phyloP scores from a whole-genome alignment of 2,113 vertebrate genomes.

The Drymodes brunneopygia region DNA sequence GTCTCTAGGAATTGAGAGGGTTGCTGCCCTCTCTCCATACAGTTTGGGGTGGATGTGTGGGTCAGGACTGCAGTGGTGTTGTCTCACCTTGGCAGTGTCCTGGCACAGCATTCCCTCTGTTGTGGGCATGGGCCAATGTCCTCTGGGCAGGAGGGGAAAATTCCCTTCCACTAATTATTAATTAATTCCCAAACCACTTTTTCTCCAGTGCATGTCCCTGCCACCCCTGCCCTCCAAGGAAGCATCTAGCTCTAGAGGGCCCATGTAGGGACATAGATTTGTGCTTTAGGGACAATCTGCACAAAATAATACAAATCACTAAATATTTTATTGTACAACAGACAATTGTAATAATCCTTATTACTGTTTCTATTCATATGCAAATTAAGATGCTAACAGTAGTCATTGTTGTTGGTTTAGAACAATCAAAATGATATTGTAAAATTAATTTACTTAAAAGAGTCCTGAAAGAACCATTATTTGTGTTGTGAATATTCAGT shows the following conservation, averaged over 20 bases:
- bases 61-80: background rate
- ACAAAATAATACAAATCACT: background rate
- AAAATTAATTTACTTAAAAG: background rate
- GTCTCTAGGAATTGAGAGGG: background rate
- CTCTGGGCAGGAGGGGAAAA: background rate
- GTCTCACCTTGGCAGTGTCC: background rate
- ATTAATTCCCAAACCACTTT: background rate
- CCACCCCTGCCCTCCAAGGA: background rate
- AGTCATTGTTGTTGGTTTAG: background rate
- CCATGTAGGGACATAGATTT: background rate
- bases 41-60: background rate
- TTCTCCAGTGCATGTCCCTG: background rate
- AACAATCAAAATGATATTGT: background rate
- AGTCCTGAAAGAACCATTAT: background rate
- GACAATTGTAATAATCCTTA: background rate
- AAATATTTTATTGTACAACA: background rate
- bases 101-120: background rate
- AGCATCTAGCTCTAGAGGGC: background rate
- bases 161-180: background rate
- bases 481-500: background rate
- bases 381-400: background rate
- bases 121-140: accelerated
- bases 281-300: background rate
- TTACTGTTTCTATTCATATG: background rate
- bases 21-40: background rate